Evolutionary conservation across 2,888 invertebrate species (phyloP).

Genomic region (Opisthograptis luteolata): DNA sequence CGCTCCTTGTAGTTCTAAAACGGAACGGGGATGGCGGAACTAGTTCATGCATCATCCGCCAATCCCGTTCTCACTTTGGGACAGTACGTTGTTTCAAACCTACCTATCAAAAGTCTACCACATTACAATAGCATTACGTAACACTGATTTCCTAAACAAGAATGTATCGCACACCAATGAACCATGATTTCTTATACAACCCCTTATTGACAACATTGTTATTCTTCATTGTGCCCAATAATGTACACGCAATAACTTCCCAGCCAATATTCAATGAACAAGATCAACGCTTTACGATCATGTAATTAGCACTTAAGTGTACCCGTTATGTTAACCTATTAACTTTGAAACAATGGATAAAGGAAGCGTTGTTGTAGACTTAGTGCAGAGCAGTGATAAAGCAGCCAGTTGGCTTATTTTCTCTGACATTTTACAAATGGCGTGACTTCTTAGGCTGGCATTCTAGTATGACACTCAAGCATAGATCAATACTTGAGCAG

Average conservation of each 20-base stretch:
- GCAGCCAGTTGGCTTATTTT: too few relatives aligned
- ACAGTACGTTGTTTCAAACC: too few relatives aligned
- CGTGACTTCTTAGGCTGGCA: too few relatives aligned
- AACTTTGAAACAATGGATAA: constrained; percentile 26
- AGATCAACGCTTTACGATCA: constrained; percentile 24
- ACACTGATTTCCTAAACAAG: neutral
- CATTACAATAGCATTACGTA: constrained; percentile 1
- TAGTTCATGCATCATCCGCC: too few relatives aligned
- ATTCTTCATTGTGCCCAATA: constrained; percentile 15
- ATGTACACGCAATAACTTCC: constrained; percentile 35
- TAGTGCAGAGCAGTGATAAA: constrained; percentile 1
- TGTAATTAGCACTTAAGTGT: constrained; percentile 36
- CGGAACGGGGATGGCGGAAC: too few relatives aligned
- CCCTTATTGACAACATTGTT: constrained; percentile 23
- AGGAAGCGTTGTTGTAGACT: constrained; percentile 24
- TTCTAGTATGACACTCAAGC: too few relatives aligned
- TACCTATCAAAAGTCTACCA: too few relatives aligned
- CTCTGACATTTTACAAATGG: too few relatives aligned
- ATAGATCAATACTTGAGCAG: too few relatives aligned
- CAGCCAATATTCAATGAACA: constrained; percentile 30
- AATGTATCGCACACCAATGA: constrained; percentile 8
- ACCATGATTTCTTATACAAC: constrained; percentile 11
- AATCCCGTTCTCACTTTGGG: too few relatives aligned
- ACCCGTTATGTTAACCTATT: constrained; percentile 43
- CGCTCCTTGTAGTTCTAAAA: too few relatives aligned